Evolutionary conservation across 2,888 invertebrate genomes (phyloP).

Genomic region (Tigriopus californicus): DNA sequence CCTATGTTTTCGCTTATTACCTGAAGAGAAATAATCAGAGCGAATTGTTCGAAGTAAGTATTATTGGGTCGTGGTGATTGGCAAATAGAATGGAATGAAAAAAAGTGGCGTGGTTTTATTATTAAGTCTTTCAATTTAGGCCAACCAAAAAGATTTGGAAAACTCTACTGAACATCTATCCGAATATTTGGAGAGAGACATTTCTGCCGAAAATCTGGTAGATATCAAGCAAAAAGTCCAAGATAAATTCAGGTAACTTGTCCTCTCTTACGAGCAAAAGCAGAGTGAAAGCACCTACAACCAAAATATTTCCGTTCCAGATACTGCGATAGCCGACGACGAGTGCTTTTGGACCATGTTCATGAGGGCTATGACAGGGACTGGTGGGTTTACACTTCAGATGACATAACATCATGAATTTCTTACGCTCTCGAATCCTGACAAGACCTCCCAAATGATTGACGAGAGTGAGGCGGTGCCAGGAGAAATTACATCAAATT

Average conservation of each 20-base stretch:
- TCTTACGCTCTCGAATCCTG: background rate
- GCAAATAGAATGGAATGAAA: background rate
- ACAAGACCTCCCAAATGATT: too few relatives aligned
- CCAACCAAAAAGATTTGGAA: constrained; percentile 94
- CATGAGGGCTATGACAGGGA: constrained; percentile 98
- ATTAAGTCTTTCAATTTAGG: constrained; percentile 30
- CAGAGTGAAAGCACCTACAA: constrained; percentile 11
- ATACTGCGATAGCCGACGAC: constrained; percentile 92
- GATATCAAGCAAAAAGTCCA: constrained; percentile 97
- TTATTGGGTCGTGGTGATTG: too few relatives aligned
- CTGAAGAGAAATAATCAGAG: constrained; percentile 94
- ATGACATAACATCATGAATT: constrained; percentile 14
- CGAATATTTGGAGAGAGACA: constrained; percentile 92
- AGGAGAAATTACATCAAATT: too few relatives aligned
- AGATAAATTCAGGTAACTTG: constrained; percentile 71
- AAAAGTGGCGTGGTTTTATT: background rate
- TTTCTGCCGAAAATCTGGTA: constrained; percentile 86
- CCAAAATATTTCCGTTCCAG: constrained; percentile 33
- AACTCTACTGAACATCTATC: constrained; percentile 91
- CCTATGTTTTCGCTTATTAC: constrained; percentile 98
- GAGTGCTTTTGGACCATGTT: constrained; percentile 87
- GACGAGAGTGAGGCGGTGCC: too few relatives aligned
- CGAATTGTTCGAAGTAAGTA: constrained; percentile 69
- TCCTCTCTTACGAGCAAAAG: too few relatives aligned
- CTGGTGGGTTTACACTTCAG: constrained; percentile 87